Conservation (phyloP, 1,140 invertebrate genomes). For the Drosophila willistoni region DNA sequence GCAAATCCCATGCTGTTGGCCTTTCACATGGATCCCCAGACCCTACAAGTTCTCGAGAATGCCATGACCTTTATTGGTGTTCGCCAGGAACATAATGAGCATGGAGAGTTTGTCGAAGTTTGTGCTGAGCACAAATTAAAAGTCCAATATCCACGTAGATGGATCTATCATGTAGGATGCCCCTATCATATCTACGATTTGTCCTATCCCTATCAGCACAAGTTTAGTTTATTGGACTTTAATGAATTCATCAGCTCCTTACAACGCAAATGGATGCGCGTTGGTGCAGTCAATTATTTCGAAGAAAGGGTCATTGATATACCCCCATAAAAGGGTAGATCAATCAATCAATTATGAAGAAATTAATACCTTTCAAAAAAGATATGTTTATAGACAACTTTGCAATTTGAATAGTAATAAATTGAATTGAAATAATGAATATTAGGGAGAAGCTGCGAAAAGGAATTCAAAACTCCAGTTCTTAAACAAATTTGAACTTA, state of each 20-base stretch:
- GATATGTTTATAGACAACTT: too few species aligned
- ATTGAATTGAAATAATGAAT: too few species aligned
- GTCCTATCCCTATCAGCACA: slow-evolving; percentile 20
- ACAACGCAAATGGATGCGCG: slow-evolving; percentile 24
- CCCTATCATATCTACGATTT: slow-evolving; percentile 18
- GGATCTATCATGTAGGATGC: slow-evolving; percentile 35
- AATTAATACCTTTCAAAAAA: too few species aligned
- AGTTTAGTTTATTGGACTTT: slow-evolving; percentile 7
- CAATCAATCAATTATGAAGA: too few species aligned
- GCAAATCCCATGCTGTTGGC: slow-evolving; percentile 28
- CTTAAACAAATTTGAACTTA: too few species aligned
- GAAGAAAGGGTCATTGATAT: background rate
- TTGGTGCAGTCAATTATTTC: background rate
- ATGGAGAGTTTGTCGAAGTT: background rate
- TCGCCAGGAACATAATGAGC: slow-evolving; percentile 1
- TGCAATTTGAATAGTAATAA: too few species aligned
- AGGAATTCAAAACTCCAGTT: too few species aligned
- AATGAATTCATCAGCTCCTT: slow-evolving; percentile 1
- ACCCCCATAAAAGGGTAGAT: background rate
- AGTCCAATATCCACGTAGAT: slow-evolving; percentile 8
- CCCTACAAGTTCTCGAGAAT: background rate
- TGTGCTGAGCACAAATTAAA: background rate
- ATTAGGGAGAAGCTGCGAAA: too few species aligned
- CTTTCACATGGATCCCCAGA: slow-evolving; percentile 21
- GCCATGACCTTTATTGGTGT: slow-evolving; percentile 30